A percentile compares a stretch with the other conserved stretches of the same genome.
Evolutionary conservation across 2,797 vertebrate genomes (phyloP).

Genomic region (Danio aesculapii): DNA sequence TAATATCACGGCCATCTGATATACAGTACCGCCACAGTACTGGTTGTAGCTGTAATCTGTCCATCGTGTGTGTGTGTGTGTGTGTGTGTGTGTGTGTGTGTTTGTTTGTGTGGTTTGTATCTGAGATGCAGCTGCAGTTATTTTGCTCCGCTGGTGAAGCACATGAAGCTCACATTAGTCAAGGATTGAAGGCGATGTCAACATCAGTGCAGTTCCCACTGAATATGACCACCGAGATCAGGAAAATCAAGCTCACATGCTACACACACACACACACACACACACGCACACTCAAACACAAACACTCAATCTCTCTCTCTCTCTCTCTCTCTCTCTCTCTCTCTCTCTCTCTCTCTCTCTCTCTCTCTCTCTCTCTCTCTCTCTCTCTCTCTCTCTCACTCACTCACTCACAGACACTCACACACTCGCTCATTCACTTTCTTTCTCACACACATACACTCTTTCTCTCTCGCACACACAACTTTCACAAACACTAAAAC

Average conservation of each 20-base stretch:
- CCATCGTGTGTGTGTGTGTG: background rate
- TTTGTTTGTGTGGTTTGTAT: background rate
- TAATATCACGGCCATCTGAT: background rate
- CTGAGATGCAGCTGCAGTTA: background rate
- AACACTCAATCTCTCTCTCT: no score
- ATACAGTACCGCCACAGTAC: background rate
- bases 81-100: no score
- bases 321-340: no score
- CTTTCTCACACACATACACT: no score
- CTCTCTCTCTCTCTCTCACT: no score
- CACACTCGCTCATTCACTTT: no score
- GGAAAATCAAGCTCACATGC: conserved; percentile 17
- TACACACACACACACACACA: background rate
- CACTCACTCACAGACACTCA: no score
- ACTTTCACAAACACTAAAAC: no score
- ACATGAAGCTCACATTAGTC: background rate
- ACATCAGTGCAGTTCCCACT: conserved; percentile 1
- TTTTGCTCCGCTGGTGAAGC: background rate
- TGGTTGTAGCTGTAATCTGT: background rate
- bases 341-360: no score
- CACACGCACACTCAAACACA: no score
- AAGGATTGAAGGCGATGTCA: background rate
- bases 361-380: no score
- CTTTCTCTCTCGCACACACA: no score
- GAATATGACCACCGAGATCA: background rate